Evolutionary conservation across 2,113 vertebrate species (phyloP).

Genomic region (Petaurus breviceps): DNA sequence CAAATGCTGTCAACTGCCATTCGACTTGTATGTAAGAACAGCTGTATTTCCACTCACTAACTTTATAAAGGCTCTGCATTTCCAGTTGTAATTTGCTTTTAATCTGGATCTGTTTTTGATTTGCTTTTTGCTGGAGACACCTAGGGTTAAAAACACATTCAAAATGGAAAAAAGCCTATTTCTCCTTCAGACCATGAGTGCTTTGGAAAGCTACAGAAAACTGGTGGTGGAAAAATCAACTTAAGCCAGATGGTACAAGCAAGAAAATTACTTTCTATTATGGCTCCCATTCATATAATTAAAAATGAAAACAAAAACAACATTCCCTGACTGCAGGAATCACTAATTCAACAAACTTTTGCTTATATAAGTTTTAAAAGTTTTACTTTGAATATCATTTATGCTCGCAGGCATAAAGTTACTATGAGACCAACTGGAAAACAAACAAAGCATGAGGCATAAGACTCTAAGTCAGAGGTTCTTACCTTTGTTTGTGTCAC

Average conservation of each 20-base stretch:
- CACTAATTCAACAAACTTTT: constrained; percentile 14
- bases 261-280: constrained; percentile 33
- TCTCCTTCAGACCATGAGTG: neutral
- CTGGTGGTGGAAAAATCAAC: constrained; percentile 34
- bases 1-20: neutral
- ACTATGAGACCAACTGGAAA: constrained; percentile 8
- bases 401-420: constrained; percentile 21
- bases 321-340: neutral
- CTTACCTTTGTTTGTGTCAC: neutral
- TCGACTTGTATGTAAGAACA: neutral
- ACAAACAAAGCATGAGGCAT: neutral
- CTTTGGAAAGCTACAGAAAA: constrained; percentile 6
- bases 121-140: neutral
- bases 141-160: constrained; percentile 16
- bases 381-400: constrained; percentile 41
- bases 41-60: neutral
- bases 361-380: neutral
- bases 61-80: constrained; percentile 2
- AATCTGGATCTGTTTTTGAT: constrained; percentile 17
- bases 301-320: neutral
- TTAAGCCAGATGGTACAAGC: constrained; percentile 29
- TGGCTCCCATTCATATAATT: neutral
- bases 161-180: constrained; percentile 3
- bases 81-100: constrained; percentile 35
- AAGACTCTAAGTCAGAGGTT: neutral